phyloP scores from a whole-genome alignment of 2,797 vertebrate species.

The Esox masquinongy region DNA sequence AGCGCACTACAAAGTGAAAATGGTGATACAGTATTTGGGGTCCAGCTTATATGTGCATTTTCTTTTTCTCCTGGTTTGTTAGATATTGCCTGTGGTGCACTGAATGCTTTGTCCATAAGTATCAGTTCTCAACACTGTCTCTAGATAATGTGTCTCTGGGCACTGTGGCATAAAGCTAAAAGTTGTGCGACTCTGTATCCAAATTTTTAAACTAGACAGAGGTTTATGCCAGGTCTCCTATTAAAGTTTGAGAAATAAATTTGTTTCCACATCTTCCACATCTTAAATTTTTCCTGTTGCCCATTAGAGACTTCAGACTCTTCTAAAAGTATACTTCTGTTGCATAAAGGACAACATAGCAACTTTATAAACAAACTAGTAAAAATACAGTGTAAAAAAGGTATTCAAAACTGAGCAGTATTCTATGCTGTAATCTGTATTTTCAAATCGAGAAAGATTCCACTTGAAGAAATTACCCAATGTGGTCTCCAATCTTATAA shows the following conservation, averaged over 20 bases:
- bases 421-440: too few relatives aligned
- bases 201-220: slow-evolving; percentile 60
- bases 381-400: too few relatives aligned
- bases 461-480: too few relatives aligned
- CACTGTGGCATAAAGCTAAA: slow-evolving; percentile 28
- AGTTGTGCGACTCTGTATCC: slow-evolving; percentile 48
- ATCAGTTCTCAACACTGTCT: slow-evolving; percentile 52
- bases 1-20: neutral
- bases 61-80: slow-evolving; percentile 12
- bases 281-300: slow-evolving; percentile 42
- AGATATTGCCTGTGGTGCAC: slow-evolving; percentile 45
- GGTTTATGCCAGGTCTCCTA: slow-evolving; percentile 53
- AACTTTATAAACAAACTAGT: too few relatives aligned
- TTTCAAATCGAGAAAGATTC: too few relatives aligned
- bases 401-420: too few relatives aligned
- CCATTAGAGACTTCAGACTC: slow-evolving; percentile 28
- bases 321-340: slow-evolving; percentile 4
- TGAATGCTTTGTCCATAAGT: slow-evolving; percentile 55
- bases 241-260: slow-evolving; percentile 52
- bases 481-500: too few relatives aligned
- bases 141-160: slow-evolving; percentile 30
- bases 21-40: neutral
- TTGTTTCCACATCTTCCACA: slow-evolving; percentile 48
- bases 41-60: slow-evolving; percentile 13
- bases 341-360: neutral